Evolutionary conservation across 2,888 invertebrate species (phyloP).

Genomic region (Drosophila mulleri): DNA sequence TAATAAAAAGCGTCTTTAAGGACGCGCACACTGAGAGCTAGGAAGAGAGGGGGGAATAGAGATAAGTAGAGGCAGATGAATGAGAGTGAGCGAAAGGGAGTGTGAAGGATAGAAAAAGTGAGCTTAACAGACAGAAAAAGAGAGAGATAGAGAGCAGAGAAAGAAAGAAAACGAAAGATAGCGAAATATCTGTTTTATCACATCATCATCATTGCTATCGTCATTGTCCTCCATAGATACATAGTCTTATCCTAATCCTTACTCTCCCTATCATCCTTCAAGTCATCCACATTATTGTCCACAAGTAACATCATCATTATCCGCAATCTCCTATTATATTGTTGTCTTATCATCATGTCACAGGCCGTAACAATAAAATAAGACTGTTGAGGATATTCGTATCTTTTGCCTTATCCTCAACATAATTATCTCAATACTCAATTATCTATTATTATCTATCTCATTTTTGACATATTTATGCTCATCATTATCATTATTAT

Average conservation of each 20-base stretch:
- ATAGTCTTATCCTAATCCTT: too few species aligned
- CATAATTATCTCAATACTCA: neutral
- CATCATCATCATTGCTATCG: neutral
- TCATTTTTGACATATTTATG: neutral
- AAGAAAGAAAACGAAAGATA: neutral
- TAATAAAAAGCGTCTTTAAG: constrained; percentile 37
- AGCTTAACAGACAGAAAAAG: neutral
- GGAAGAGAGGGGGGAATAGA: neutral
- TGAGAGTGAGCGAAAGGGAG: too few species aligned
- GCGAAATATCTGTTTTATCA: neutral
- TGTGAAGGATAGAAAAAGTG: too few species aligned
- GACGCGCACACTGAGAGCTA: constrained; percentile 5
- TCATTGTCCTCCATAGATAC: too few species aligned
- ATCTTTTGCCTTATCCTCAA: neutral
- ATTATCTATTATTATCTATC: too few species aligned
- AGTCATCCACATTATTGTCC: too few species aligned
- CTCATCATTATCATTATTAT: constrained; percentile 1
- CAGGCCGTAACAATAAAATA: too few species aligned
- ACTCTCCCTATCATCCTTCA: too few species aligned
- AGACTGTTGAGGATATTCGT: neutral
- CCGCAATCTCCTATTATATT: too few species aligned
- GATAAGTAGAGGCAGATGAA: too few species aligned
- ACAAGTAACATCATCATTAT: too few species aligned
- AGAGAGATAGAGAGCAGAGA: neutral
- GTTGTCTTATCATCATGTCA: too few species aligned